A percentile compares a stretch with the other conserved stretches of the same genome.
These are phyloP conservation scores for Aviceda subcristata DNA, from an alignment of 2,113 vertebrate genomes.

Conservation along the genomic window DNA sequence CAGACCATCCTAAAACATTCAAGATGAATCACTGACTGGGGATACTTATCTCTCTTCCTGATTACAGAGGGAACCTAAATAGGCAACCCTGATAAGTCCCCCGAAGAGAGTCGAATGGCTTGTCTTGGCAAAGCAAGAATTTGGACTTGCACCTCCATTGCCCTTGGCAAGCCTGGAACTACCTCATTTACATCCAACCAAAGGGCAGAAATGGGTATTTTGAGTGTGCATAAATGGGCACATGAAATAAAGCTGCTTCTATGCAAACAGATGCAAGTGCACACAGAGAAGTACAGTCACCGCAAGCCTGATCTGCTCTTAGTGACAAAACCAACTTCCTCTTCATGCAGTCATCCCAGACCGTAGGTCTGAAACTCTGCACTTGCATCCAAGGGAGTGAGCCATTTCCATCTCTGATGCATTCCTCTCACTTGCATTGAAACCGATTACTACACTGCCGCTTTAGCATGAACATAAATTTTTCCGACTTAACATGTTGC, in stretches of 20 bases:
- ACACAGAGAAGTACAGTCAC: accelerated
- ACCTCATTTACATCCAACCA: neutral
- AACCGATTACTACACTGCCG: conserved; percentile 49
- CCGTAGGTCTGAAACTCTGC: neutral
- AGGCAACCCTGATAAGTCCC: neutral
- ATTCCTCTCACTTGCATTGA: conserved; percentile 51
- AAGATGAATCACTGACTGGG: neutral
- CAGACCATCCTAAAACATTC: neutral
- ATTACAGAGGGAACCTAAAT: neutral
- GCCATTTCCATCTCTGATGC: conserved; percentile 16
- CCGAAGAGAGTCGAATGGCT: neutral
- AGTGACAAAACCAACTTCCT: conserved; percentile 5
- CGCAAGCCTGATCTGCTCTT: neutral
- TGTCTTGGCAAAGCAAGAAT: neutral
- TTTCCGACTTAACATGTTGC: conserved; percentile 65
- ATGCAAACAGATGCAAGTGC: accelerated
- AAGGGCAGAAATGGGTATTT: neutral
- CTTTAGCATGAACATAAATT: conserved; percentile 63
- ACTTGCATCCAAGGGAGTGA: neutral
- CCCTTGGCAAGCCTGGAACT: neutral
- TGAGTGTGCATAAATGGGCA: neutral
- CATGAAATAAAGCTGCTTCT: neutral
- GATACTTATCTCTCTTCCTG: neutral
- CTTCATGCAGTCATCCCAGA: neutral
- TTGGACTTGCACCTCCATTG: neutral